Percentiles rank a stretch among this genome's conserved stretches.
Conservation (phyloP, 2,888 invertebrate species). For the Macrostomum cliftonense region DNA sequence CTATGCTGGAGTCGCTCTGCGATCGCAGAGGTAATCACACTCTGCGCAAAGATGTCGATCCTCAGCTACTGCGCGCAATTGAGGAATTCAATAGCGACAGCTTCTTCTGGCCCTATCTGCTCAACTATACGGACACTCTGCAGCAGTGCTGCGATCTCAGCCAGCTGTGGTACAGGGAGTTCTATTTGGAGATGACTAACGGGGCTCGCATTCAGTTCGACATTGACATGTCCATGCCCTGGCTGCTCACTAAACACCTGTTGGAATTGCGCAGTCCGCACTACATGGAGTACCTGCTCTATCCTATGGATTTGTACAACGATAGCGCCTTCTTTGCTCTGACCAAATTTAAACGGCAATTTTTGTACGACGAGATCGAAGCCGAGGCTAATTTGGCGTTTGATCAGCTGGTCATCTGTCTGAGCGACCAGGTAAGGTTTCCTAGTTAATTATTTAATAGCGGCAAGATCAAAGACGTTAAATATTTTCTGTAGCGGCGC, state of each 20-base stretch:
- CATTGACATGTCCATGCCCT: slow-evolving; percentile 18
- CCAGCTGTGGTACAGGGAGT: slow-evolving; percentile 19
- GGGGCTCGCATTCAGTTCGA: slow-evolving; percentile 18
- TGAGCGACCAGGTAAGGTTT: slow-evolving; percentile 72
- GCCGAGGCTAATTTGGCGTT: slow-evolving; percentile 94
- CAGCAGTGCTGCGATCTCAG: slow-evolving; percentile 15
- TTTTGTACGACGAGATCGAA: slow-evolving; percentile 91
- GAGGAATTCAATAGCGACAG: slow-evolving; percentile 15
- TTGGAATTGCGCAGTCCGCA: slow-evolving; percentile 14
- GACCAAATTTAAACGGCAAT: slow-evolving; percentile 72
- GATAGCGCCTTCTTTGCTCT: slow-evolving; percentile 86
- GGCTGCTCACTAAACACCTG: slow-evolving; percentile 18
- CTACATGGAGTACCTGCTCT: slow-evolving; percentile 52
- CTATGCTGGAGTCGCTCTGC: slow-evolving; percentile 87
- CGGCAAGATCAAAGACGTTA: too few species aligned
- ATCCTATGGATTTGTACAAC: slow-evolving; percentile 84
- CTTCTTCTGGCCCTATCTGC: slow-evolving; percentile 15
- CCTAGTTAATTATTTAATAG: slow-evolving; percentile 55
- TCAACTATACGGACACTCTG: slow-evolving; percentile 15
- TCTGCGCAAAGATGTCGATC: slow-evolving; percentile 15
- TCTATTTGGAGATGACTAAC: slow-evolving; percentile 17
- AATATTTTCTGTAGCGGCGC: too few species aligned
- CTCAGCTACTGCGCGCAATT: slow-evolving; percentile 12
- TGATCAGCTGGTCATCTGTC: slow-evolving; percentile 94
- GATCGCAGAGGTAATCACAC: slow-evolving; percentile 51